Conservation (phyloP, 2,888 invertebrate genomes). For the Phalera bucephala region DNA sequence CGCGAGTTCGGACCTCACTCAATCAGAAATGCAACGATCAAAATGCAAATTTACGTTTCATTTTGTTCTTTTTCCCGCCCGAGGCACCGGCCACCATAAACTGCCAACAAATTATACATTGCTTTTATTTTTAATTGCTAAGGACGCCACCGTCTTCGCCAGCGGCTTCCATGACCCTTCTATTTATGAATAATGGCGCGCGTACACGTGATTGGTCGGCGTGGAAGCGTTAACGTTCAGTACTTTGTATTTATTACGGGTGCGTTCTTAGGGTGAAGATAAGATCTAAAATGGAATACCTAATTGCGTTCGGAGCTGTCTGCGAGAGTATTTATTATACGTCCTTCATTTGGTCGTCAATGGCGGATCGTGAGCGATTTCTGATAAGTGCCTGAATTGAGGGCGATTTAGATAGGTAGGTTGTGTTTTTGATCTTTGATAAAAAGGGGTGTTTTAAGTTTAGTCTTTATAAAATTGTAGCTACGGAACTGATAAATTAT, state of each 20-base stretch:
- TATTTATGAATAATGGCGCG: conserved; percentile 77
- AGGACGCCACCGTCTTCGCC: conserved; percentile 73
- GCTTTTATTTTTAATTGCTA: conserved; percentile 80
- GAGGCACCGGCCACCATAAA: conserved; percentile 61
- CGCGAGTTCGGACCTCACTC: conserved; percentile 51
- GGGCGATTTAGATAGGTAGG: too few species aligned
- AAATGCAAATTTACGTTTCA: conserved; percentile 57
- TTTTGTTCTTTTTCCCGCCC: conserved; percentile 63
- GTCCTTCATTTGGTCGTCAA: conserved; percentile 13
- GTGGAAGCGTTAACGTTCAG: conserved; percentile 33
- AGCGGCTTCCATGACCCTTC: conserved; percentile 62
- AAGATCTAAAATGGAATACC: conserved; percentile 46
- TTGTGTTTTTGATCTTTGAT: too few species aligned
- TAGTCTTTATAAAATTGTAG: too few species aligned
- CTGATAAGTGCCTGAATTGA: too few species aligned
- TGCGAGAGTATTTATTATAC: conserved; percentile 19
- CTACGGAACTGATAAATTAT: too few species aligned
- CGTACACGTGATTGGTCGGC: conserved; percentile 73
- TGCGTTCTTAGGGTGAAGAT: conserved; percentile 49
- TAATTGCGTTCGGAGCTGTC: conserved; percentile 29
- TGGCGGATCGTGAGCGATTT: background rate
- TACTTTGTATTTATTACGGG: conserved; percentile 33
- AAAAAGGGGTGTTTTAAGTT: too few species aligned
- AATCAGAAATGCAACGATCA: conserved; percentile 74
- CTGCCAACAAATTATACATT: conserved; percentile 77